Evolutionary conservation across 2,797 vertebrate genomes (phyloP).

Genomic region (Trichosurus vulpecula): DNA sequence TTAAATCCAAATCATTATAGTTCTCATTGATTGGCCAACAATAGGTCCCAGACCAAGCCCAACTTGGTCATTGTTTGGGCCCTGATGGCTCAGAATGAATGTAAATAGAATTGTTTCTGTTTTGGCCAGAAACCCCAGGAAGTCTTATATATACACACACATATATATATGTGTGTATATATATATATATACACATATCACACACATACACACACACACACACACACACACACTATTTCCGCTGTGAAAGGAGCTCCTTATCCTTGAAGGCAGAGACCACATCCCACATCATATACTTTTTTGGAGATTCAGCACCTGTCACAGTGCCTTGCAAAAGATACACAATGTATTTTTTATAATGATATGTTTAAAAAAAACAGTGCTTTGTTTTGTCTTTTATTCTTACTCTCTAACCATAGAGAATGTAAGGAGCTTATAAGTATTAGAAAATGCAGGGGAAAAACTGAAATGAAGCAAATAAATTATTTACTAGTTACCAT

Average conservation of each 20-base stretch:
- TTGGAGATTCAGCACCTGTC: not conserved
- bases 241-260: not conserved
- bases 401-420: not conserved
- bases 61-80: no score
- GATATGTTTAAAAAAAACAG: not conserved
- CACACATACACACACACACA: no score
- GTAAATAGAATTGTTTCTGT: no score
- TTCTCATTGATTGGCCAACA: no score
- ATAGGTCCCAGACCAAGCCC: no score
- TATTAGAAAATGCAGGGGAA: conserved; percentile 6
- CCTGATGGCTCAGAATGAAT: no score
- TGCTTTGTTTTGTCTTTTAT: not conserved
- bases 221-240: no score
- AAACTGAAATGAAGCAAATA: conserved; percentile 18
- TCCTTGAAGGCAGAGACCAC: not conserved
- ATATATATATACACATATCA: no score
- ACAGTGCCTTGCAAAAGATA: not conserved
- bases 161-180: no score
- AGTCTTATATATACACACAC: no score
- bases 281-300: not conserved
- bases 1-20: no score
- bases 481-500: not conserved
- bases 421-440: not conserved
- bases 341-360: not conserved
- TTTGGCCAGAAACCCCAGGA: no score